A percentile compares a stretch with the other conserved stretches of the same genome.
phyloP scores from a whole-genome alignment of 2,888 invertebrate genomes.

The Loripinus fragilis region DNA sequence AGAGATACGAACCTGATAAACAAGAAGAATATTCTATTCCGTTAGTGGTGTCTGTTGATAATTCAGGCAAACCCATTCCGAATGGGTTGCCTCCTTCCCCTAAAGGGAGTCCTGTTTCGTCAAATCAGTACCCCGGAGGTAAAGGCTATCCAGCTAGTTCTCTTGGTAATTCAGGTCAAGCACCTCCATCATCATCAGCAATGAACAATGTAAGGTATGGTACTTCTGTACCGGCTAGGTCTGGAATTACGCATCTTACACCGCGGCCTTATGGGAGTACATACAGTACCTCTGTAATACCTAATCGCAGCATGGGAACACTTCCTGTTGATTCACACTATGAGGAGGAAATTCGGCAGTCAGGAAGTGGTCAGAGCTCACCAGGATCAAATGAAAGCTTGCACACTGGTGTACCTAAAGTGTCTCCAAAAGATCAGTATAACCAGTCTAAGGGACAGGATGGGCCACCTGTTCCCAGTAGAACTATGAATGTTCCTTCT shows the following conservation, averaged over 20 bases:
- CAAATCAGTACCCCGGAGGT: conserved; percentile 25
- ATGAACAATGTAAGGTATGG: conserved; percentile 34
- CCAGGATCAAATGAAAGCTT: conserved; percentile 78
- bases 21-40: conserved; percentile 63
- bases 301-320: conserved; percentile 42
- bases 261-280: conserved; percentile 78
- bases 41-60: conserved; percentile 60
- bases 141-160: conserved; percentile 20
- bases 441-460: conserved; percentile 7
- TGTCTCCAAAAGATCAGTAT: conserved; percentile 26
- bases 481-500: conserved; percentile 34
- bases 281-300: conserved; percentile 70
- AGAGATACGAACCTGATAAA: conserved; percentile 46
- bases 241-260: conserved; percentile 70
- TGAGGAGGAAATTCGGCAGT: conserved; percentile 75
- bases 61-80: conserved; percentile 44
- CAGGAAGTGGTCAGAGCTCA: conserved; percentile 81
- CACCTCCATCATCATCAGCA: conserved; percentile 14
- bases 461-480: conserved; percentile 50
- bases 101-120: conserved; percentile 43
- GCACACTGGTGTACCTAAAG: conserved; percentile 51
- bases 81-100: conserved; percentile 60
- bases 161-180: neutral
- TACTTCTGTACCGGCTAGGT: conserved; percentile 53
- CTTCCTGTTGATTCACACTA: conserved; percentile 61